A percentile compares a stretch with the other conserved stretches of the same genome.
phyloP scores from a whole-genome alignment of 2,113 vertebrate genomes.

The Mola mola region DNA sequence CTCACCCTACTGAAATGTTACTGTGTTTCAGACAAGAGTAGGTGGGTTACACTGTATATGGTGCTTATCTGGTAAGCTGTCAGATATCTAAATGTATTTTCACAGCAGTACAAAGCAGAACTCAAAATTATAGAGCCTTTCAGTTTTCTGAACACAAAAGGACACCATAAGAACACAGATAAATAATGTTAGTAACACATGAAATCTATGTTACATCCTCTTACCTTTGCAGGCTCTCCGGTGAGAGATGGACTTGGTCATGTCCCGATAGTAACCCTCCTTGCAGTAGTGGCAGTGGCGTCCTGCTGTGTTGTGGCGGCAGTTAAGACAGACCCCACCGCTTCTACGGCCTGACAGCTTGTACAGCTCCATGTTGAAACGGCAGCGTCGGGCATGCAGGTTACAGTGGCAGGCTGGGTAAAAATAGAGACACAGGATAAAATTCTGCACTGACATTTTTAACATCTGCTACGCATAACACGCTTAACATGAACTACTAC shows the following conservation, averaged over 20 bases:
- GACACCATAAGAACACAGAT: too few relatives aligned
- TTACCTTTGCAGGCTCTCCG: conserved; percentile 97
- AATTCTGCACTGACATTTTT: conserved; percentile 6
- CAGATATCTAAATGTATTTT: too few relatives aligned
- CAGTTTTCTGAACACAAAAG: too few relatives aligned
- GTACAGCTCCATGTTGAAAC: conserved; percentile 99
- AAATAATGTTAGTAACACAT: too few relatives aligned
- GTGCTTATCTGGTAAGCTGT: too few relatives aligned
- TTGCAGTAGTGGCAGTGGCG: conserved; percentile 99
- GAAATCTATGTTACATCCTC: neutral
- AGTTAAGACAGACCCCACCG: conserved; percentile 96
- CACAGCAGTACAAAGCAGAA: too few relatives aligned
- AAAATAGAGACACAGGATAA: conserved; percentile 9
- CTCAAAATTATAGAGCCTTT: too few relatives aligned
- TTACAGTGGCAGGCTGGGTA: conserved; percentile 93
- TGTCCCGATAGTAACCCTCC: conserved; percentile 96
- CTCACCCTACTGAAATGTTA: too few relatives aligned
- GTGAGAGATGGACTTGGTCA: conserved; percentile 95
- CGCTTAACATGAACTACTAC: too few relatives aligned
- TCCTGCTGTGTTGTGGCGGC: conserved; percentile 95
- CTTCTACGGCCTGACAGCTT: conserved; percentile 96
- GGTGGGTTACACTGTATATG: too few relatives aligned
- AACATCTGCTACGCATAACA: conserved; percentile 1
- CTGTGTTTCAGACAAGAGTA: too few relatives aligned
- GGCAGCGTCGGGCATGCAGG: conserved; percentile 94